phyloP scores from a whole-genome alignment of 2,888 invertebrate genomes.

The Anoplius nigerrimus region DNA sequence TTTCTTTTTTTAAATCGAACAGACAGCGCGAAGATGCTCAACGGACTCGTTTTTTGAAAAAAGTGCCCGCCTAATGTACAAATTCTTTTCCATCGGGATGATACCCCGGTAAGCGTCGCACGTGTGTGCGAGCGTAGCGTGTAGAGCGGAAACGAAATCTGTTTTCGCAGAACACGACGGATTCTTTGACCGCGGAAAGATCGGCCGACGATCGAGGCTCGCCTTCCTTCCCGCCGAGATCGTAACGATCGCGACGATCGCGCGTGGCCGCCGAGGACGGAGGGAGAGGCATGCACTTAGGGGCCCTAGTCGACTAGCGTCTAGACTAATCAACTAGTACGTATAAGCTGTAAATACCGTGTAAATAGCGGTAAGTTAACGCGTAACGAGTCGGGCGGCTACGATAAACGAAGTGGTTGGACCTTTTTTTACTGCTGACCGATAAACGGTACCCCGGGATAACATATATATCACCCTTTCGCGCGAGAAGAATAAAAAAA shows the following conservation, averaged over 20 bases:
- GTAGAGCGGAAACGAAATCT: too few relatives aligned
- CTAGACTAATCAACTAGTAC: constrained; percentile 13
- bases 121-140: too few relatives aligned
- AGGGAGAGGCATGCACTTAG: constrained; percentile 8
- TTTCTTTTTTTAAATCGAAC: not conserved
- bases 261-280: not conserved
- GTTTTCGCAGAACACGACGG: too few relatives aligned
- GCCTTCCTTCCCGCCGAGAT: too few relatives aligned
- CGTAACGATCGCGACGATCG: too few relatives aligned
- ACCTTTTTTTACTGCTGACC: constrained; percentile 43
- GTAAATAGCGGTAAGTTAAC: constrained; percentile 47
- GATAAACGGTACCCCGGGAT: constrained; percentile 15
- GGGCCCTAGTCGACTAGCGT: constrained; percentile 17
- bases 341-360: constrained; percentile 54
- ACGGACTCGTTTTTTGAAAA: too few relatives aligned
- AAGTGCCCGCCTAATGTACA: too few relatives aligned
- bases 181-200: too few relatives aligned
- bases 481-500: constrained; percentile 9
- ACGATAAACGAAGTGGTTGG: constrained; percentile 28
- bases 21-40: not conserved
- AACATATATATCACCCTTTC: constrained; percentile 25
- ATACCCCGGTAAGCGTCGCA: too few relatives aligned
- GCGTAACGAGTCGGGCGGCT: constrained; percentile 17
- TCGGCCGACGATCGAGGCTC: too few relatives aligned
- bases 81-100: too few relatives aligned